Evolutionary conservation across 2,888 invertebrate species (phyloP), one percentile per base, ranked within the genome.

Genomic region (Lordiphosa fenestrarum): DNA sequence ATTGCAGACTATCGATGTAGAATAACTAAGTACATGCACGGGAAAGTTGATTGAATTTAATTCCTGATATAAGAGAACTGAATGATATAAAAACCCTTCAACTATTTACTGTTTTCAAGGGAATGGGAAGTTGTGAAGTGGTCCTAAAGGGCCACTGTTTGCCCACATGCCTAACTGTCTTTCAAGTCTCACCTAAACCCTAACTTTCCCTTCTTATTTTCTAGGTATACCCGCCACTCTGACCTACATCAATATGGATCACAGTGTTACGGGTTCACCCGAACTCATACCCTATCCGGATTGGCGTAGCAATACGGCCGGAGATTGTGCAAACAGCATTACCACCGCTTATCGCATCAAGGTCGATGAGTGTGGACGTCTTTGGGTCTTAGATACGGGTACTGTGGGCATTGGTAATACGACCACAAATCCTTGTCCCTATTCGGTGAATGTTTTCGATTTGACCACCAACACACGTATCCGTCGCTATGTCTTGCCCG

Each of bases 321-420:
- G 94, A 10, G 94, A 94, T 87, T 95, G 95, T 75, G 92, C 93
- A 54, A 92, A 89, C 58, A 95, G 94, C 12, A 91, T 96, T 7
- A 94, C 92, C 52, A 95, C 95, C 0, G 95, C 93, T 4, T 95
- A 95, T 88, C 92, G 95, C 80, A 93, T 95, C 67, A 94, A 94
- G 81, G 95, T 92, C 0, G 95, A 96, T 72, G 91, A 91, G 68
- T 95, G 95, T 83, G 93, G 95, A 71, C 91, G 96, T 48, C 91
- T 96, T 0, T 96, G 96, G 96, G 95, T 95, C 0, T 88, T 96
- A 52, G 96, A 96, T 82, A 94, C 94, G 12, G 96, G 96, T 53
- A 95, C 95, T 39, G 93, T 94, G 75, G 95, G 95, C 59, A 95
- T 95, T 71, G 95, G 93, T 23, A 93, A 93, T 73, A 93, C 93